phyloP scores from a whole-genome alignment of 2,797 vertebrate genomes.

The Cephalopachus bancanus region DNA sequence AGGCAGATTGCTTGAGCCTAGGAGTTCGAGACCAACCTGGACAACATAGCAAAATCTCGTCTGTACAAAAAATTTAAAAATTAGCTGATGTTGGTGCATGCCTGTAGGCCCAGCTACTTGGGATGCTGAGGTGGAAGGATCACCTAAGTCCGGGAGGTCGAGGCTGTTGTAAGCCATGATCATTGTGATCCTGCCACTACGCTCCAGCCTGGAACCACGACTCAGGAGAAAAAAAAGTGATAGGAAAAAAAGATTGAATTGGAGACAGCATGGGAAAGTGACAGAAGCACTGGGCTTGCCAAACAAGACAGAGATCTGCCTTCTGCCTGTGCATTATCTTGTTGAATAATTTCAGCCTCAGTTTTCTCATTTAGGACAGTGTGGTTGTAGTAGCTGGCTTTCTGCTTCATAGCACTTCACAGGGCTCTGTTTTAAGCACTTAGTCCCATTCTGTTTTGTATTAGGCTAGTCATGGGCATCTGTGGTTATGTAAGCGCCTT shows the following conservation, averaged over 20 bases:
- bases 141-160: too few relatives aligned
- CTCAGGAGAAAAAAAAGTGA: not conserved
- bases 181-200: too few relatives aligned
- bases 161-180: too few relatives aligned
- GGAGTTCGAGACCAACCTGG: too few relatives aligned
- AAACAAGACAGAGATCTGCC: not conserved
- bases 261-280: not conserved
- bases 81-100: too few relatives aligned
- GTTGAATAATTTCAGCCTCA: slow-evolving; percentile 34
- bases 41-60: too few relatives aligned
- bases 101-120: too few relatives aligned
- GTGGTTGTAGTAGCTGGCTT: slow-evolving; percentile 28
- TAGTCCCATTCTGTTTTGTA: slow-evolving; percentile 37
- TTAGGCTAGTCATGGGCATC: slow-evolving; percentile 43
- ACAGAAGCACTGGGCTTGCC: not conserved
- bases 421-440: slow-evolving; percentile 38
- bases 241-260: not conserved
- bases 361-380: slow-evolving; percentile 43
- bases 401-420: slow-evolving; percentile 44
- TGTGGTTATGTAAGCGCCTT: slow-evolving; percentile 28
- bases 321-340: not conserved
- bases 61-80: too few relatives aligned
- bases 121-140: too few relatives aligned
- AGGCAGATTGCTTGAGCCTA: too few relatives aligned
- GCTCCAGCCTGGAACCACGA: too few relatives aligned